These are phyloP conservation scores for Caenorhabditis sp. DNA, from an alignment of 2,888 invertebrate species.

Conservation along the genomic window DNA sequence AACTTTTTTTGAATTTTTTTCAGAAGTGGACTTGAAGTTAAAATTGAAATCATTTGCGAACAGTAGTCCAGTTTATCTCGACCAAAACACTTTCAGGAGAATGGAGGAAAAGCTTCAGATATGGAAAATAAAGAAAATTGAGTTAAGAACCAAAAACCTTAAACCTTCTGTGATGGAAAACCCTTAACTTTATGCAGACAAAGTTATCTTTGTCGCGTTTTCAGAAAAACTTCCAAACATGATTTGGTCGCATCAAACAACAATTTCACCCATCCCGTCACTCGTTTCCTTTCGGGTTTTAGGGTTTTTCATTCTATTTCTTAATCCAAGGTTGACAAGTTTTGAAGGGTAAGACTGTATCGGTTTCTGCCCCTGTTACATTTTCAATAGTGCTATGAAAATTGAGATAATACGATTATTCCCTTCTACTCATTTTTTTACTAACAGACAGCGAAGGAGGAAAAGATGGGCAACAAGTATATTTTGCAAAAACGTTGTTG, in stretches of 20 bases:
- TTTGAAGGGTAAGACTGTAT: background rate
- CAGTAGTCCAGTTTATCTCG: background rate
- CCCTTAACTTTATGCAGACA: slow-evolving; percentile 42
- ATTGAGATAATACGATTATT: slow-evolving; percentile 49
- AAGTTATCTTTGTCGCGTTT: slow-evolving; percentile 41
- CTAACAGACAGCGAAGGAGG: background rate
- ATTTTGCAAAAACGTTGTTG: background rate
- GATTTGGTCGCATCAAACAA: slow-evolving; percentile 46
- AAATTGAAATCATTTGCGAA: background rate
- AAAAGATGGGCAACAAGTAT: background rate
- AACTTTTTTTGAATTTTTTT: background rate
- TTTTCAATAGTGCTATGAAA: background rate
- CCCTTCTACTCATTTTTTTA: slow-evolving; percentile 10
- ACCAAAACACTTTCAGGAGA: slow-evolving; percentile 30
- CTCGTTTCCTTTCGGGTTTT: background rate
- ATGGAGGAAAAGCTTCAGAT: too few relatives aligned
- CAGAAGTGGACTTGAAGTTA: background rate
- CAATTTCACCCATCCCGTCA: background rate
- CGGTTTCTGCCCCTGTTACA: too few relatives aligned
- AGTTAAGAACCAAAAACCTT: slow-evolving; percentile 34
- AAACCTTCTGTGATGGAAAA: slow-evolving; percentile 16
- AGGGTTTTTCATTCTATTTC: too few relatives aligned
- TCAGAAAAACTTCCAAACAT: slow-evolving; percentile 7
- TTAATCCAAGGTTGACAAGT: slow-evolving; percentile 10
- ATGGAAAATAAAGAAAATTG: slow-evolving; percentile 32